Base-by-base conservation (phyloP, 2,113 vertebrate species). In the Podocnemis expansa region DNA sequence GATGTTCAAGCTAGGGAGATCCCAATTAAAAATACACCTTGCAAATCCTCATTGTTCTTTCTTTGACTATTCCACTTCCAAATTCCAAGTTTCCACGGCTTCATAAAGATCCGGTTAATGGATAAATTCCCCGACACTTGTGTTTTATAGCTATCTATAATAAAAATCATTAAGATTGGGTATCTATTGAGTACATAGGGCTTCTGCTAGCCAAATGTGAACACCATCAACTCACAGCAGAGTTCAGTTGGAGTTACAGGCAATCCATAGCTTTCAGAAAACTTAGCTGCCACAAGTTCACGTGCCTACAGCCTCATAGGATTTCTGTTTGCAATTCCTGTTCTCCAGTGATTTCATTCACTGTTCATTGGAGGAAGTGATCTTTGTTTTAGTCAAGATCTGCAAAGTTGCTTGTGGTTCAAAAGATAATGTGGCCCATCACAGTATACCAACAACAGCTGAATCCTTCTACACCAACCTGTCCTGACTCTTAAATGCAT, bases 401-500 rank as follows among this genome's bases (percentile, higher is more conserved):
- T 21, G 34, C 34, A 67, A 52, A n/a, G 34, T 38, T 34, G 9
- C 17, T n/a, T n/a, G 63, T 38, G 8, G 63, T 67, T 67, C 63
- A 38, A 17, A 67, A 67, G 63, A 67, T 34, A 67, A 21, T 19
- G 63, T n/a, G n/a, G 34, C 34, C 63, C 19, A 16, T 67, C 34
- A n/a, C 17, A 34, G 63, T n/a, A 67, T 49, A 22, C 3, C 52
- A 7, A 8, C 43, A 38, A 2, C 19, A 2, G 34, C 82, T 34
- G 34, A 0, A 0, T 34, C 38, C 87, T 90, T 41, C 56, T 45
- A 9, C 25, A 3, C 2, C 21, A 19, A 34, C 34, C 8, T 27
- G 17, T 8, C n/a, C 55, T 34, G 82, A 27, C 52, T 52, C 75
- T 75, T 75, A 1, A 0, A 0, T 21, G 27, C 55, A 1, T 10